Evolutionary conservation across 2,888 invertebrate species (phyloP), one percentile per base, ranked within the genome.

Genomic region (Aleiodes alternator): DNA sequence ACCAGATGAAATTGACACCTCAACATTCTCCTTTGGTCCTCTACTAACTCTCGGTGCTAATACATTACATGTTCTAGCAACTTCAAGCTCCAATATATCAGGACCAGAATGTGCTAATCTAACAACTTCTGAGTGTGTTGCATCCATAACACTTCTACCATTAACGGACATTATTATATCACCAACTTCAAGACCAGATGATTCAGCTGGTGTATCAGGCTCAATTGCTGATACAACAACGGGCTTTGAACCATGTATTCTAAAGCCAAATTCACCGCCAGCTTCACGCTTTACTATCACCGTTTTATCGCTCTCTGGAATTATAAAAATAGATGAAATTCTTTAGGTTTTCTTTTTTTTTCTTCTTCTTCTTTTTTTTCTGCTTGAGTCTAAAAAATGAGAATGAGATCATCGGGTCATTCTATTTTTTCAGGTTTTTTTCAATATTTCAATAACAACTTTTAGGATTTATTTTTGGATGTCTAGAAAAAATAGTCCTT

Each of bases 221-320:
- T 98, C 98, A 81, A 98, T 97, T 23, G 97, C 97, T 4, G 98
- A 97, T 38, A 98, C 97, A 12, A 98, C 97, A n/a, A 98, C 97
- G 0, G 98, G 98, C 85, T 96, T 96, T 76, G 97, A 96, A 34
- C 98, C 98, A 84, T 98, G 97, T 86, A 98, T 97, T 78, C 98
- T 94, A 90, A 98, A 97, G 12, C 98, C 98, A 88, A 97, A 98
- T 87, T 97, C 98, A 51, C 96, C 96, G 16, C 90, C 90, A 31
- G 95, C 94, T 82, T 95, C 95, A 70, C 96, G 93, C 80, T 94
- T 93, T 4, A 97, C 95, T 72, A 95, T 92, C 48, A 97, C 95
- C 16, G 94, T 94, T 90, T 97, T 97, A 90, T 97, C 97, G 85
- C 96, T 95, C 90, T 96, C 97, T 97, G 90, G 5, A 91, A 88